Percentiles rank a stretch among this genome's conserved stretches.
These are phyloP conservation scores for Paedocypris micromegethes DNA, from an alignment of 2,797 vertebrate species.

Conservation along the genomic window DNA sequence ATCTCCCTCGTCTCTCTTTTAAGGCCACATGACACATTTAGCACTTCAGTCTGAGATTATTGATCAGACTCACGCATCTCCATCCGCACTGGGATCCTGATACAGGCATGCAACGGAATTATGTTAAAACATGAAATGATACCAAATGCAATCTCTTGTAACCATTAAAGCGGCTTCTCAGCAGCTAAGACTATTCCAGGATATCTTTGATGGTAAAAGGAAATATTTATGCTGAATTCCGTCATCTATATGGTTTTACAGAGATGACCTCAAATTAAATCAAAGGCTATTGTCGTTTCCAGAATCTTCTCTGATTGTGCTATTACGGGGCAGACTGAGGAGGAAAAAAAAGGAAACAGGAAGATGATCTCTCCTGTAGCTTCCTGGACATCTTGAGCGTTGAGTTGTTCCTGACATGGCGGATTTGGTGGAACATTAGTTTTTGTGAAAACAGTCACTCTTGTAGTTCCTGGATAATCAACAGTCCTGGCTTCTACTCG, in stretches of 20 bases:
- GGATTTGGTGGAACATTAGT: slow-evolving; percentile 8
- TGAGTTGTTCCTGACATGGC: slow-evolving; percentile 26
- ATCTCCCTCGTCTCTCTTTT: background rate
- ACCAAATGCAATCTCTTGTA: slow-evolving; percentile 11
- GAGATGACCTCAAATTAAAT: background rate
- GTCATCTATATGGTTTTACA: slow-evolving; percentile 8
- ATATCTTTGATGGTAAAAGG: slow-evolving; percentile 12
- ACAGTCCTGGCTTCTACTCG: slow-evolving; percentile 67
- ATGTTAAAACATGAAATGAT: slow-evolving; percentile 18
- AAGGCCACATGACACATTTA: slow-evolving; percentile 21
- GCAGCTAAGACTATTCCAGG: slow-evolving; percentile 14
- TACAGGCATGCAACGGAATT: slow-evolving; percentile 38
- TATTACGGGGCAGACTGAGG: slow-evolving; percentile 18
- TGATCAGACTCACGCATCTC: slow-evolving; percentile 22
- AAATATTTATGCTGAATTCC: slow-evolving; percentile 2
- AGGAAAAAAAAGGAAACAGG: slow-evolving; percentile 1
- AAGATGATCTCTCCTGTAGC: slow-evolving; percentile 9
- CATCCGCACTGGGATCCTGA: slow-evolving; percentile 36
- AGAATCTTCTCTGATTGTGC: slow-evolving; percentile 18
- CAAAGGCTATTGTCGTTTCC: background rate
- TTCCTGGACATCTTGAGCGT: slow-evolving; percentile 3
- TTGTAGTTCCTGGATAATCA: slow-evolving; percentile 40
- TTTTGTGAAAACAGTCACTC: slow-evolving; percentile 45
- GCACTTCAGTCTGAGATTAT: slow-evolving; percentile 6
- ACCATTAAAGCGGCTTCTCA: slow-evolving; percentile 32